A percentile compares a stretch with the other conserved stretches of the same genome.
phyloP scores from a whole-genome alignment of 2,797 vertebrate species.

The Centroberyx gerrardi region DNA sequence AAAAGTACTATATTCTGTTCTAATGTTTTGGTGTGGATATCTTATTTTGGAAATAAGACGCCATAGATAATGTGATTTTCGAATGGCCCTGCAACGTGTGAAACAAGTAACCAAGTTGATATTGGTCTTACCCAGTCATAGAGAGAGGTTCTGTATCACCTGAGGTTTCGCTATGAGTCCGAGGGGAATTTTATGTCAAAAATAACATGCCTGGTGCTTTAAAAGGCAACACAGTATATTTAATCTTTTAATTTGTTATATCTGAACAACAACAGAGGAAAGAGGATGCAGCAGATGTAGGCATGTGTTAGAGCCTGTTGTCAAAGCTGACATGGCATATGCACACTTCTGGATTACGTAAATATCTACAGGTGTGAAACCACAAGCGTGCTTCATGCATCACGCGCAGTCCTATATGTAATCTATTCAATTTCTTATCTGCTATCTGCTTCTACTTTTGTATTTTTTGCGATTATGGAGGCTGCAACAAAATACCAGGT shows the following conservation, averaged over 20 bases:
- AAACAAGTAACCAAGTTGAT: slow-evolving; percentile 45
- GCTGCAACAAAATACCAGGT: not conserved
- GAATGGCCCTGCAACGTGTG: slow-evolving; percentile 7
- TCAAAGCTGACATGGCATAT: slow-evolving; percentile 25
- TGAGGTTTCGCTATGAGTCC: slow-evolving; percentile 69
- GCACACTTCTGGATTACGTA: slow-evolving; percentile 11
- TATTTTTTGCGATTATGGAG: not conserved
- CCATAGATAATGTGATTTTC: too few species aligned
- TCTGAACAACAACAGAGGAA: slow-evolving; percentile 9
- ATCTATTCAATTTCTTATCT: not conserved
- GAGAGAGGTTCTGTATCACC: slow-evolving; percentile 55
- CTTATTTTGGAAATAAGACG: too few species aligned
- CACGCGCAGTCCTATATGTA: not conserved
- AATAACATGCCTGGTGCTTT: not conserved
- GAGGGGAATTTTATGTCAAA: slow-evolving; percentile 33
- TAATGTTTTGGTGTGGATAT: too few species aligned
- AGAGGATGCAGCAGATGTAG: not conserved
- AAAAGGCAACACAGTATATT: slow-evolving; percentile 3
- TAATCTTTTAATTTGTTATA: not conserved
- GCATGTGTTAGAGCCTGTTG: not conserved
- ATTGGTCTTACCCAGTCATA: slow-evolving; percentile 66
- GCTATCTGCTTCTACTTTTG: not conserved
- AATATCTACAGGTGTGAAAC: slow-evolving; percentile 68
- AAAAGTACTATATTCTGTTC: too few species aligned
- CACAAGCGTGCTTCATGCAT: slow-evolving; percentile 44